Base-by-base conservation (phyloP, 2,888 invertebrate genomes). In the Cartodere bifasciata region DNA sequence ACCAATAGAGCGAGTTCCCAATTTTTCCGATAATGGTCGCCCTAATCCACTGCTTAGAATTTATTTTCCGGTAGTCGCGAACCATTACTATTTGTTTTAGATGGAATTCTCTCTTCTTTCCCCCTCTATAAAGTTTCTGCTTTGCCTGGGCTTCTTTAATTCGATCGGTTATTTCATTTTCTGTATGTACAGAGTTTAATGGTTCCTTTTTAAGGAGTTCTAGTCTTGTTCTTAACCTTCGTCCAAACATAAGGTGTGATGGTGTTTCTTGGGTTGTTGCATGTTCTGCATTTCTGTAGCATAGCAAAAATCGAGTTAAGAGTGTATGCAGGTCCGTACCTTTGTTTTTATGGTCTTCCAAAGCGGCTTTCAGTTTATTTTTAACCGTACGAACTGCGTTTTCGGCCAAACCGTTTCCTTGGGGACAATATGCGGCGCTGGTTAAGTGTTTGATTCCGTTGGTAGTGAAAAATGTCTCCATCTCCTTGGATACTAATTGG, bases 381-480 rank as follows among this genome's bases (percentile, higher is more conserved):
- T 34, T 36, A 13, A 33, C 29, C 13, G 34, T 31, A 10, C 23
- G 30, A 5, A 36, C 34, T 4, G 11, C 13, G 11, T 26, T 30
- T 25, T 36, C 33, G 9, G 33, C 36, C 10, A 17, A 17, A n/a
- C 33, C 36, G 12, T 33, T 33, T 24, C 30, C 31, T 12, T 23
- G 23, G 22, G 33, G 34, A 26, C 34, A 14, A 7, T 28, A 23
- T 27, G 34, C 27, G 12, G 36, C 28, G 6, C 23, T 16, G 13
- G 33, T 34, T 10, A 34, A 7, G 10, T 36, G 33, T n/a, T 27
- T 26, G 11, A 36, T 23, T 27, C 29, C 33, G 23, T 35, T 35
- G 4, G 9, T 28, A 13, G 7, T 21, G 11, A 36, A 28, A 20
- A 37, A 37, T 9, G 10, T 13, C 23, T 36, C 29, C 3, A 20